These are phyloP conservation scores for Megathymus violae DNA, from an alignment of 1,140 invertebrate genomes.

Conservation along the genomic window DNA sequence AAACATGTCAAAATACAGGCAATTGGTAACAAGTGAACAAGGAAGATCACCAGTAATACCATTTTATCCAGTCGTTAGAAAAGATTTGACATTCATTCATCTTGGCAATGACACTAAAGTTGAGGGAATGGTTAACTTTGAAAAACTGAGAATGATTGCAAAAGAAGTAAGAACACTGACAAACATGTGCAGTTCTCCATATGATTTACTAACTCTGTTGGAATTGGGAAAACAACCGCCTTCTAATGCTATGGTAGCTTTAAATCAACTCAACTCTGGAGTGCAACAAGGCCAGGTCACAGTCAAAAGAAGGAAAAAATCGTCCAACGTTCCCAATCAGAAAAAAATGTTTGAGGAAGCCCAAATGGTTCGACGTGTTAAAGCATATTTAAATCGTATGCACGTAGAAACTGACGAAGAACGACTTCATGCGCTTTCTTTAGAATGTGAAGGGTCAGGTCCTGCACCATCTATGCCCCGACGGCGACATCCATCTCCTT, in stretches of 20 bases:
- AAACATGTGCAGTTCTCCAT: conserved; percentile 98
- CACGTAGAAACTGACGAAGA: conserved; percentile 96
- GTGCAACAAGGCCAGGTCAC: conserved; percentile 89
- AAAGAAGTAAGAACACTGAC: conserved; percentile 97
- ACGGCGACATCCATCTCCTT: conserved; percentile 93
- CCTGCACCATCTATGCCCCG: conserved; percentile 84
- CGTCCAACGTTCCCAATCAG: conserved; percentile 94
- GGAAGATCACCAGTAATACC: conserved; percentile 97
- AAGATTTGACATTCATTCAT: conserved; percentile 99
- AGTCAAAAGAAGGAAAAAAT: conserved; percentile 95
- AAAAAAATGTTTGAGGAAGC: conserved; percentile 99
- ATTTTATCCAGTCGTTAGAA: conserved; percentile 97
- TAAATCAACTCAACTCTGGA: conserved; percentile 93
- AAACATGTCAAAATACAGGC: conserved; percentile 99
- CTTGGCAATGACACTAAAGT: conserved; percentile 97
- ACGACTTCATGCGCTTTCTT: conserved; percentile 93
- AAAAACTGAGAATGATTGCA: conserved; percentile 99
- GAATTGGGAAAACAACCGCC: conserved; percentile 93
- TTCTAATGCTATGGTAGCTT: conserved; percentile 93
- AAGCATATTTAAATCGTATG: conserved; percentile 97
- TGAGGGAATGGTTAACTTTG: conserved; percentile 98
- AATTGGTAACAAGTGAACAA: conserved; percentile 94
- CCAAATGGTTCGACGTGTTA: conserved; percentile 98
- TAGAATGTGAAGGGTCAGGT: conserved; percentile 93
- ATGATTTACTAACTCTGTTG: conserved; percentile 93